Conservation (phyloP, 2,113 vertebrate genomes). For the Choloepus hoffmanni region DNA sequence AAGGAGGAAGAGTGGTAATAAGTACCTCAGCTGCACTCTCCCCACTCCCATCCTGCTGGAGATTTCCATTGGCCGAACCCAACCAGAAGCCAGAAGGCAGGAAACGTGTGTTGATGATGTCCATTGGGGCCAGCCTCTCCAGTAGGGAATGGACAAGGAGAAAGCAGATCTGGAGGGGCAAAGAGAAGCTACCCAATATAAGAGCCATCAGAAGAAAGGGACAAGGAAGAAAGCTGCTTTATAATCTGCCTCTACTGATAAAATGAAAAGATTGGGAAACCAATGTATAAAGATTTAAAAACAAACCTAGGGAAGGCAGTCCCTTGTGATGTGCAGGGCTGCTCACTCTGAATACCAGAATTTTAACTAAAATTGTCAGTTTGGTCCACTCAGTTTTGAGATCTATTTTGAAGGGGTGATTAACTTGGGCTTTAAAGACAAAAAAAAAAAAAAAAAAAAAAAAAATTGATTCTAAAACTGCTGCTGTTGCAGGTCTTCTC, state of each 20-base stretch:
- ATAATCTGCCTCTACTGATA: background rate
- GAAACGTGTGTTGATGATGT: background rate
- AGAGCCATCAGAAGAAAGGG: background rate
- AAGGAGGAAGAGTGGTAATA: background rate
- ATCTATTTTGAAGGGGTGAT: slow-evolving; percentile 43
- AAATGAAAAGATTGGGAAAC: background rate
- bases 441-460: slow-evolving; percentile 3
- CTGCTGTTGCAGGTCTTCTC: background rate
- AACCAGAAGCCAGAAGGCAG: background rate
- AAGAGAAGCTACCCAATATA: background rate
- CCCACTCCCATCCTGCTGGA: background rate
- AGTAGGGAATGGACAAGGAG: too few relatives aligned
- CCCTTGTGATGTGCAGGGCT: background rate
- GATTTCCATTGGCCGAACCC: background rate
- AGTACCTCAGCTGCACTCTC: background rate
- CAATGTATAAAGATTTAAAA: background rate
- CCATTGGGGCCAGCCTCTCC: background rate
- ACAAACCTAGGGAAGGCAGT: background rate
- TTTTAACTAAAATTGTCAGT: background rate
- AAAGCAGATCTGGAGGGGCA: background rate
- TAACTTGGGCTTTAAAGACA: slow-evolving; percentile 48
- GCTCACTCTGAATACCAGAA: background rate
- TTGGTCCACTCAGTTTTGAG: background rate
- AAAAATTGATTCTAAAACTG: slow-evolving; percentile 19
- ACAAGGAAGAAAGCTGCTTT: background rate